These are phyloP conservation scores for Lutjanus erythropterus DNA, from an alignment of 2,113 vertebrate genomes.

Conservation along the genomic window DNA sequence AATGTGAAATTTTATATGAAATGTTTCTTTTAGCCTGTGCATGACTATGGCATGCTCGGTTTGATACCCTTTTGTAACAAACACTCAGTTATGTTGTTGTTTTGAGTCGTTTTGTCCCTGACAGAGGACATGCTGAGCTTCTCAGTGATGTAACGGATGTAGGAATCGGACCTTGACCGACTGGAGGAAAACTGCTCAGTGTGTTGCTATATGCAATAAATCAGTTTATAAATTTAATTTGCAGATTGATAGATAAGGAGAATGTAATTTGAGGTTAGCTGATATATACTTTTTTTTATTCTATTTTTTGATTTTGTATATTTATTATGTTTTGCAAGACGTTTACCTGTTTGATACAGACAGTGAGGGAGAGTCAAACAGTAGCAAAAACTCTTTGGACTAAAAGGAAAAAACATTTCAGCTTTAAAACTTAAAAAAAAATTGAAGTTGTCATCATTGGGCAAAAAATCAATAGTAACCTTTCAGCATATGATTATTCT, in stretches of 20 bases:
- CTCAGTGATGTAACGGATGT: slow-evolving; percentile 2
- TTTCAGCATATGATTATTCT: too few relatives aligned
- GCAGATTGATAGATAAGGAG: not conserved
- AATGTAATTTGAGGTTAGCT: not conserved
- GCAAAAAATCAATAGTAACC: too few relatives aligned
- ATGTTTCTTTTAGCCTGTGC: not conserved
- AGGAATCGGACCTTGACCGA: not conserved
- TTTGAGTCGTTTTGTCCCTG: too few relatives aligned
- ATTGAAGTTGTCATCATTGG: too few relatives aligned
- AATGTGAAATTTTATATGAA: not conserved
- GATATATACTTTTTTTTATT: too few relatives aligned
- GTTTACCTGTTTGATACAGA: too few relatives aligned
- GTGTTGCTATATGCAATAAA: not conserved
- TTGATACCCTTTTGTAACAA: too few relatives aligned
- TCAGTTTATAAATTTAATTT: slow-evolving; percentile 9
- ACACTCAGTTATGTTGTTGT: too few relatives aligned
- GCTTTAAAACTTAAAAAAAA: not conserved
- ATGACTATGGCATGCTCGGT: not conserved
- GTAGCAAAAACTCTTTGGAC: too few relatives aligned
- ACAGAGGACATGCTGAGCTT: not conserved
- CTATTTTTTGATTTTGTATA: not conserved
- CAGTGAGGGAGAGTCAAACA: too few relatives aligned
- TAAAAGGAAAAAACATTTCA: too few relatives aligned
- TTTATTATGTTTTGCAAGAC: too few relatives aligned
- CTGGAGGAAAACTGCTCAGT: not conserved